Conservation (phyloP, 2,888 invertebrate genomes). For the Cephus rjabovi region DNA sequence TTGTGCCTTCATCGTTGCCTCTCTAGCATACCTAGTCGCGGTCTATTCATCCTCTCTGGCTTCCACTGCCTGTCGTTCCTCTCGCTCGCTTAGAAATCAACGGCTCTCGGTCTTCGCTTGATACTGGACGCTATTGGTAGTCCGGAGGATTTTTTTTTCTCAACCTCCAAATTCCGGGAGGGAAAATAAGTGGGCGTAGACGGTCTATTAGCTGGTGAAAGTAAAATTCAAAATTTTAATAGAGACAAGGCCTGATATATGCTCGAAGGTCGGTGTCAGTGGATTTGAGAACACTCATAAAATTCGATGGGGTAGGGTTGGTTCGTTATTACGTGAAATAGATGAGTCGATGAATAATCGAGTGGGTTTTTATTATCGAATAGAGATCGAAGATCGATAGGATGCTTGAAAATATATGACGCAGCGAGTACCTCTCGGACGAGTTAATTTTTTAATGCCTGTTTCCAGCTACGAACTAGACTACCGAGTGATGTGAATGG, state of each 20-base stretch:
- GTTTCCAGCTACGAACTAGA: background rate
- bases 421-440: background rate
- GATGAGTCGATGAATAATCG: background rate
- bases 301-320: background rate
- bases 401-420: background rate
- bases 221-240: background rate
- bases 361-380: background rate
- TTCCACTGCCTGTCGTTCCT: background rate
- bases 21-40: constrained; percentile 15
- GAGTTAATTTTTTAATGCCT: background rate
- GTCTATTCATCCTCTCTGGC: no score
- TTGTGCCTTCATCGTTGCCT: constrained; percentile 56
- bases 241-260: background rate
- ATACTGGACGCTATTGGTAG: background rate
- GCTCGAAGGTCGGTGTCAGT: background rate
- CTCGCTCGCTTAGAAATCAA: background rate
- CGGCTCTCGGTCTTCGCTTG: background rate
- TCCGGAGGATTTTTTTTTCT: background rate
- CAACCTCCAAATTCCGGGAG: background rate
- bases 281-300: background rate
- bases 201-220: background rate
- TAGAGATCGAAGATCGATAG: background rate
- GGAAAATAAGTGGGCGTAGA: background rate
- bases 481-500: background rate
- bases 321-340: background rate